Conservation (phyloP, 2,888 invertebrate genomes). For the Epinotia brunnichana region DNA sequence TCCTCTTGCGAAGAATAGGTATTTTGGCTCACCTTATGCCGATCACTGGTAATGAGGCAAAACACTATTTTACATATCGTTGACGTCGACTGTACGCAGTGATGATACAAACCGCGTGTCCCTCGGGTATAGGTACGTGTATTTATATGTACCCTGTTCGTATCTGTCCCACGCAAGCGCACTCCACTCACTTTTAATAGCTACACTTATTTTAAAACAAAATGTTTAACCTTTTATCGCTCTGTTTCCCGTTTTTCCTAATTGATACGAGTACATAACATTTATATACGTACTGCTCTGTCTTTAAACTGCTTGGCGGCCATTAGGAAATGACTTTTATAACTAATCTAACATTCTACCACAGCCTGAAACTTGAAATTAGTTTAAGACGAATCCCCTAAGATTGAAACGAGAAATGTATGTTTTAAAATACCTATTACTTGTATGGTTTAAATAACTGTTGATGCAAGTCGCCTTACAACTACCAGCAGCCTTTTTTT, state of each 20-base stretch:
- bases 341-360: not conserved
- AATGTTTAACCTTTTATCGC: slow-evolving; percentile 49
- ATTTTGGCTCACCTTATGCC: too few species aligned
- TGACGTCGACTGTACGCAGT: slow-evolving; percentile 40
- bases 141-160: slow-evolving; percentile 11
- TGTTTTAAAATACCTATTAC: too few species aligned
- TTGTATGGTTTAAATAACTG: too few species aligned
- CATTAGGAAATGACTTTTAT: not conserved
- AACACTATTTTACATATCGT: not conserved
- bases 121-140: slow-evolving; percentile 46
- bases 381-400: too few species aligned
- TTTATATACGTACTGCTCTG: not conserved
- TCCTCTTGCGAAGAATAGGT: too few species aligned
- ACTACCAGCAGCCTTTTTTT: too few species aligned
- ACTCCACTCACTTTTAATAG: slow-evolving; percentile 52
- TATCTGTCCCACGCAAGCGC: slow-evolving; percentile 51
- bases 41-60: too few species aligned
- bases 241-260: slow-evolving; percentile 25
- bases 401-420: too few species aligned
- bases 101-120: slow-evolving; percentile 51
- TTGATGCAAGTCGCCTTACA: too few species aligned
- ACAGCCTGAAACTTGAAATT: not conserved
- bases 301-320: not conserved
- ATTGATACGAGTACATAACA: slow-evolving; percentile 10
- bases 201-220: slow-evolving; percentile 53